phyloP scores from a whole-genome alignment of 2,113 vertebrate species.

The Mola mola region DNA sequence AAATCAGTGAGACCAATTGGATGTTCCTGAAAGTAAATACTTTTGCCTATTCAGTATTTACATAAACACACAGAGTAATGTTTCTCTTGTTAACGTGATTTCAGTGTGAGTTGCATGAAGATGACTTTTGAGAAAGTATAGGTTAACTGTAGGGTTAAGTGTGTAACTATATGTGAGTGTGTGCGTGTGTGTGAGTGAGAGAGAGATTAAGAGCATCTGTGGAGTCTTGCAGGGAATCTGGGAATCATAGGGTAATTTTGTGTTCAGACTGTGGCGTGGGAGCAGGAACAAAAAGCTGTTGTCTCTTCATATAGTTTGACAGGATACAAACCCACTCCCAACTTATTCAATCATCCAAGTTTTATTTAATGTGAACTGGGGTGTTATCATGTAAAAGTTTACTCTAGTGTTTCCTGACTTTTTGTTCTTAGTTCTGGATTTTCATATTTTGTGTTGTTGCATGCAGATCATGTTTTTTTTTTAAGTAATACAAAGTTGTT shows the following conservation, averaged over 20 bases:
- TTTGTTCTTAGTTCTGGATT: not conserved
- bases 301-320: constrained; percentile 44
- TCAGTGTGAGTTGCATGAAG: not conserved
- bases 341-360: constrained; percentile 14
- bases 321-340: constrained; percentile 6
- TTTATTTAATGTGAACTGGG: constrained; percentile 29
- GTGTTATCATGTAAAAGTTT: not conserved
- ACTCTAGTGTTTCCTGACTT: not conserved
- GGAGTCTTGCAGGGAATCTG: constrained; percentile 45
- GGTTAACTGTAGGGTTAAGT: too few relatives aligned
- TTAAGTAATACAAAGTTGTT: constrained; percentile 1
- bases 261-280: constrained; percentile 55
- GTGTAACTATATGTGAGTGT: too few relatives aligned
- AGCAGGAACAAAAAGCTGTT: constrained; percentile 23
- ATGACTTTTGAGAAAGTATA: too few relatives aligned
- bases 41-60: not conserved
- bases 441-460: too few relatives aligned
- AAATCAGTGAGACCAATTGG: not conserved
- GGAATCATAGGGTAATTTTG: constrained; percentile 60
- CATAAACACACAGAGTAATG: not conserved
- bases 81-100: not conserved
- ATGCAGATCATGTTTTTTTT: too few relatives aligned
- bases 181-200: constrained; percentile 7
- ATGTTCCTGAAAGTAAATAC: not conserved
- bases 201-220: constrained; percentile 48